Conservation (phyloP, 2,113 vertebrate genomes). For the Nanger granti region DNA sequence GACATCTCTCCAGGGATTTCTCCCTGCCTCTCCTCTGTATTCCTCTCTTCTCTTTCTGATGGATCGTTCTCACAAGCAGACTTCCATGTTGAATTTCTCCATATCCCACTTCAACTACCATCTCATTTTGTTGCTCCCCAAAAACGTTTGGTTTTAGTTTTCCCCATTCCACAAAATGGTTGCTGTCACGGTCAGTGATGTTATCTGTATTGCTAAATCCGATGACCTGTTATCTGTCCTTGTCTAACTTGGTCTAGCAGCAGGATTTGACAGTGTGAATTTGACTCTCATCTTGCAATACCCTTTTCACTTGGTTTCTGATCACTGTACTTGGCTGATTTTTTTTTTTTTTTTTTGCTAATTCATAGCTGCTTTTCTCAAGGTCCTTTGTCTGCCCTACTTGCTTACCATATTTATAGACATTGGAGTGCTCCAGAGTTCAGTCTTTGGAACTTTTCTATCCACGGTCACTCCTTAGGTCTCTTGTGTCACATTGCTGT, state of each 20-base stretch:
- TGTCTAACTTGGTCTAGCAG: neutral
- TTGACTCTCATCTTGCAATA: neutral
- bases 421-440: neutral
- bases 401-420: neutral
- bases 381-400: neutral
- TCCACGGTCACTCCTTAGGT: neutral
- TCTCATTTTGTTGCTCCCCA: neutral
- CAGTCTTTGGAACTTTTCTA: neutral
- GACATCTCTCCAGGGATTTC: neutral
- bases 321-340: neutral
- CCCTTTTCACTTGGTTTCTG: neutral
- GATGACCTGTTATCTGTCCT: neutral
- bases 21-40: neutral
- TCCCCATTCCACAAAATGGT: neutral
- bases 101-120: neutral
- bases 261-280: neutral
- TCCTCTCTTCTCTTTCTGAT: neutral
- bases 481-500: neutral
- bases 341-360: neutral
- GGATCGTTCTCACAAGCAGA: neutral
- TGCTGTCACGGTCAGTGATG: neutral
- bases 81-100: neutral
- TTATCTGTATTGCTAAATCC: neutral
- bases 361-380: neutral
- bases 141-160: neutral